These are phyloP conservation scores for Brenthis daphne DNA, from an alignment of 2,888 invertebrate species.

Conservation along the genomic window DNA sequence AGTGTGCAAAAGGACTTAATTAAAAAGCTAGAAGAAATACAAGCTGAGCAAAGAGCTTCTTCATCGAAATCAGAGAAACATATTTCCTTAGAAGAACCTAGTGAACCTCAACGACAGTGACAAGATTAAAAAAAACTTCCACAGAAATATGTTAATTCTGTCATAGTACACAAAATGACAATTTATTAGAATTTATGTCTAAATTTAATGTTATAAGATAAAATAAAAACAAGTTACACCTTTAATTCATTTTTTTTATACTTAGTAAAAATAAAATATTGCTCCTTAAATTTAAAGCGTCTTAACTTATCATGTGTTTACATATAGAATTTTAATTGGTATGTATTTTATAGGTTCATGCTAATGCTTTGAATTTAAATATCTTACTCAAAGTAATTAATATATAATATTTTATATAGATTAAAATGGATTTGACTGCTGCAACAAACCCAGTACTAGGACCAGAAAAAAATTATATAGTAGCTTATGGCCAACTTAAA, in stretches of 20 bases:
- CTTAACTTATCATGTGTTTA: too few species aligned
- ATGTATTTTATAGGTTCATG: neutral
- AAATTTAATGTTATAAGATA: slow-evolving; percentile 11
- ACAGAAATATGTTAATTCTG: slow-evolving; percentile 3
- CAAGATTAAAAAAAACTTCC: slow-evolving; percentile 5
- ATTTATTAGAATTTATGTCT: slow-evolving; percentile 5
- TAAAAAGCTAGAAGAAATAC: slow-evolving; percentile 68
- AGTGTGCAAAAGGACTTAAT: slow-evolving; percentile 74
- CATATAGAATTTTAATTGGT: neutral
- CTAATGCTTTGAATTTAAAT: neutral
- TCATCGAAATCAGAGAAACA: slow-evolving; percentile 39
- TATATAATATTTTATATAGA: too few species aligned
- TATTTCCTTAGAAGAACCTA: slow-evolving; percentile 19
- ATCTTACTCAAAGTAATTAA: too few species aligned
- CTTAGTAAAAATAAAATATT: too few species aligned
- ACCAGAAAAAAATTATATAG: slow-evolving; percentile 33
- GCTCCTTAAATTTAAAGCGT: too few species aligned
- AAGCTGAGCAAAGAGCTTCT: slow-evolving; percentile 53
- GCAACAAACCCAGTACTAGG: neutral
- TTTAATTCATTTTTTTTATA: neutral
- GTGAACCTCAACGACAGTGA: slow-evolving; percentile 14
- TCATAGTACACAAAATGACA: slow-evolving; percentile 8
- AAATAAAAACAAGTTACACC: slow-evolving; percentile 5
- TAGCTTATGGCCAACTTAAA: slow-evolving; percentile 38
- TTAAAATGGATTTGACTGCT: slow-evolving; percentile 20